These are phyloP conservation scores for Micromys minutus DNA, from an alignment of 2,113 vertebrate species.

Conservation along the genomic window DNA sequence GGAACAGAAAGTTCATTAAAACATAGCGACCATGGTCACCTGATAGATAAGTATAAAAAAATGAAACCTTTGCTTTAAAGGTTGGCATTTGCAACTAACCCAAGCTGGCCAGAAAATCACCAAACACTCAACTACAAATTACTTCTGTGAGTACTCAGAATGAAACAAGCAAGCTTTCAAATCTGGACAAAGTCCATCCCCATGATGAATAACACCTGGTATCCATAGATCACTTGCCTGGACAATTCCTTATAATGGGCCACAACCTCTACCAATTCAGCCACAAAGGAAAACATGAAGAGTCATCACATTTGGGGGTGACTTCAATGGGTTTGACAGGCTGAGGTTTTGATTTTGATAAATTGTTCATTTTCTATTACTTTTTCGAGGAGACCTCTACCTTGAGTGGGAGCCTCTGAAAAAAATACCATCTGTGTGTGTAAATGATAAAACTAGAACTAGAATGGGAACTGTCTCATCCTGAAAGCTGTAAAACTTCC, in stretches of 20 bases:
- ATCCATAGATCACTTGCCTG: not conserved
- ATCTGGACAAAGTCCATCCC: not conserved
- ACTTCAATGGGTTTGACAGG: not conserved
- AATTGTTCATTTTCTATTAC: slow-evolving; percentile 45
- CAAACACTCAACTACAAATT: not conserved
- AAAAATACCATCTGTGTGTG: not conserved
- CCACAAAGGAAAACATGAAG: slow-evolving; percentile 32
- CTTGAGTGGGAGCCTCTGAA: slow-evolving; percentile 22
- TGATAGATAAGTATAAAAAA: slow-evolving; percentile 18
- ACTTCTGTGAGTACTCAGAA: slow-evolving; percentile 31
- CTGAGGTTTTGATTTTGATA: slow-evolving; percentile 53
- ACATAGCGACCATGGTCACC: not conserved
- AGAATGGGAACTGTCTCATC: not conserved
- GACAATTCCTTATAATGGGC: slow-evolving; percentile 15
- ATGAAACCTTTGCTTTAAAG: not conserved
- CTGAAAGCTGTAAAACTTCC: slow-evolving; percentile 9
- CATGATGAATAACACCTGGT: not conserved
- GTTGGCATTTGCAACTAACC: not conserved
- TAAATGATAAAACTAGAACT: not conserved
- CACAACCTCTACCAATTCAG: not conserved
- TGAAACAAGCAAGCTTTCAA: not conserved
- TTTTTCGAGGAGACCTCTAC: slow-evolving; percentile 44
- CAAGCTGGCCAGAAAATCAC: not conserved
- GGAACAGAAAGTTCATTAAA: slow-evolving; percentile 11
- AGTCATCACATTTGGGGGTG: slow-evolving; percentile 29